Evolutionary conservation across 2,797 vertebrate genomes (phyloP), one percentile per base, ranked within the genome.

Genomic region (Crenuchus spilurus): DNA sequence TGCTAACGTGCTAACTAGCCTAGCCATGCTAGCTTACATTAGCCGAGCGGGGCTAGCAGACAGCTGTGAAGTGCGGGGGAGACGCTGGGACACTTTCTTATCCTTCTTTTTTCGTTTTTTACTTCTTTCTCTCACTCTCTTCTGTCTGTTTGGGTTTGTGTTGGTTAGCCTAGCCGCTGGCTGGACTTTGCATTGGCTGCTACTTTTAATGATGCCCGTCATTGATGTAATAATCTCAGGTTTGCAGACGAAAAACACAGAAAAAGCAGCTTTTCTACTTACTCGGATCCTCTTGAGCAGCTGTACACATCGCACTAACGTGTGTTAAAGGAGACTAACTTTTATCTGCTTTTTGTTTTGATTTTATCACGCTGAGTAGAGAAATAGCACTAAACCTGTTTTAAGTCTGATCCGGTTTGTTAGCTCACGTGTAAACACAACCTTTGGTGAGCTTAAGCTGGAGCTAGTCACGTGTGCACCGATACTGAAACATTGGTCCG

Each of bases 21-120:
- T 72, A 76, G 72, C 70, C n/a, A 55, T 75, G 82, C 80, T 87
- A 88, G 82, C 84, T 81, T 31, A 65, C 72, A 65, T 79, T 74
- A 75, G 80, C 79, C 76, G 60, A 77, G 46, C 51, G 69, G 75
- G 79, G 83, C 85, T 76, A 83, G 78, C 46, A 76, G 41, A 81
- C 77, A 85, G 76, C 85, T 87, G 82, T 84, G 70, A 74, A 66
- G 70, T 51, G 52, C 65, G 58, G 57, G 41, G 64, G 72, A 74
- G 64, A 68, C 72, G 57, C 30, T 76, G 20, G 55, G 37, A 31
- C 42, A 57, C 14, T 33, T 69, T 74, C 51, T 9, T 49, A 28
- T 20, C 63, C 30, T 3, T 54, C 16, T 30, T 71, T 72, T 28
- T 0, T 13, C n/a, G 6, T 49, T 49, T 52, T 31, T 67, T 5